phyloP scores from a whole-genome alignment of 2,888 invertebrate genomes.

The Temnothorax rugatulus region DNA sequence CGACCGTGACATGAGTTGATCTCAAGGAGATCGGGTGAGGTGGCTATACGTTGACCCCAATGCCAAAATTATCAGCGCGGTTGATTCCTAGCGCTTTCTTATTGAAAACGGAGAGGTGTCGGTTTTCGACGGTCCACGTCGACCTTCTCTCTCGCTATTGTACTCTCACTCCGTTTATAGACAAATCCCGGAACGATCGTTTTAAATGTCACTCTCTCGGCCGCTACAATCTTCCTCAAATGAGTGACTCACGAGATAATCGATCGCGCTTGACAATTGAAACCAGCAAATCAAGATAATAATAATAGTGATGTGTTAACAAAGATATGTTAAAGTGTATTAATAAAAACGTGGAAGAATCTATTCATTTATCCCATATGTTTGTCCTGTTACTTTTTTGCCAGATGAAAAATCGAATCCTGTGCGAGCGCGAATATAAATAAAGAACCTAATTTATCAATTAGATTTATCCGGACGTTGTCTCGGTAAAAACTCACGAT shows the following conservation, averaged over 20 bases:
- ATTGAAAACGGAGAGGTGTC: slow-evolving; percentile 26
- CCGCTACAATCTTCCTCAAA: neutral
- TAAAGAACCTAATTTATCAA: neutral
- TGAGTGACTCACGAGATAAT: neutral
- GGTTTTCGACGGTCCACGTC: slow-evolving; percentile 22
- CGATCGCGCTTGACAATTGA: neutral
- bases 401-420: neutral
- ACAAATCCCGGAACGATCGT: slow-evolving; percentile 8
- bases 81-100: slow-evolving; percentile 28
- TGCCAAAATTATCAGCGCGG: slow-evolving; percentile 76
- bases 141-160: slow-evolving; percentile 14
- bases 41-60: slow-evolving; percentile 75
- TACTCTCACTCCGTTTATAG: slow-evolving; percentile 47
- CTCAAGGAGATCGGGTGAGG: slow-evolving; percentile 82
- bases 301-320: neutral
- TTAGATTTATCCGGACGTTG: neutral
- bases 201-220: neutral
- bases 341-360: neutral
- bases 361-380: neutral
- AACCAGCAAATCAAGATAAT: neutral
- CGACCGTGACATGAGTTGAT: slow-evolving; percentile 83
- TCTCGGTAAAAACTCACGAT: neutral
- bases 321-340: neutral
- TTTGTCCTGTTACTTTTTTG: neutral
- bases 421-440: neutral